A percentile compares a stretch with the other conserved stretches of the same genome.
phyloP scores from a whole-genome alignment of 2,888 invertebrate genomes.

The Drosophila lutescens region DNA sequence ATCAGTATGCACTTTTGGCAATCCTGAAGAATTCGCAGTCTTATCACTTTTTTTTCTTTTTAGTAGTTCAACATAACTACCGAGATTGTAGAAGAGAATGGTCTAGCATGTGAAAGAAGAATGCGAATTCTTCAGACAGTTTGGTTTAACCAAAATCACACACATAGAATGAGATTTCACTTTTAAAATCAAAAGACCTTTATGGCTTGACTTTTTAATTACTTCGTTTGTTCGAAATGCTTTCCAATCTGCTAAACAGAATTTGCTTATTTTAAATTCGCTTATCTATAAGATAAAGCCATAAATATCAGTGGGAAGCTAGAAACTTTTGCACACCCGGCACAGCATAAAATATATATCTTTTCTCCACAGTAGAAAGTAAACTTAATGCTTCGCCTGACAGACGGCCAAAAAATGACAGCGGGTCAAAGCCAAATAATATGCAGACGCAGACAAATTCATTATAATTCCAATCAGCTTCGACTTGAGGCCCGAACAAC shows the following conservation, averaged over 20 bases:
- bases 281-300: conserved; percentile 50
- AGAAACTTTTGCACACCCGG: conserved; percentile 60
- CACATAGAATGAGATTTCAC: conserved; percentile 8
- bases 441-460: conserved; percentile 51
- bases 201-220: conserved; percentile 3
- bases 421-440: conserved; percentile 61
- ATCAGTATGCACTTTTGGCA: too few species aligned
- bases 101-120: too few species aligned
- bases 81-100: too few species aligned
- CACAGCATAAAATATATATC: conserved; percentile 46
- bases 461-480: conserved; percentile 47
- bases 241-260: conserved; percentile 38
- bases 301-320: conserved; percentile 51
- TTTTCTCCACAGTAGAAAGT: conserved; percentile 65
- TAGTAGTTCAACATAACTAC: too few species aligned
- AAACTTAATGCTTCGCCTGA: conserved; percentile 59
- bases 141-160: too few species aligned
- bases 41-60: too few species aligned
- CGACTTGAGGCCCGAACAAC: conserved; percentile 46
- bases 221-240: conserved; percentile 7
- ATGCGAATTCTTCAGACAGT: too few species aligned
- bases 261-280: conserved; percentile 20
- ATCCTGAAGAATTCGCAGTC: too few species aligned
- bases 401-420: conserved; percentile 61
- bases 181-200: conserved; percentile 47